A percentile compares a stretch with the other conserved stretches of the same genome.
phyloP scores from a whole-genome alignment of 2,797 vertebrate genomes.

The Limnodromus scolopaceus region DNA sequence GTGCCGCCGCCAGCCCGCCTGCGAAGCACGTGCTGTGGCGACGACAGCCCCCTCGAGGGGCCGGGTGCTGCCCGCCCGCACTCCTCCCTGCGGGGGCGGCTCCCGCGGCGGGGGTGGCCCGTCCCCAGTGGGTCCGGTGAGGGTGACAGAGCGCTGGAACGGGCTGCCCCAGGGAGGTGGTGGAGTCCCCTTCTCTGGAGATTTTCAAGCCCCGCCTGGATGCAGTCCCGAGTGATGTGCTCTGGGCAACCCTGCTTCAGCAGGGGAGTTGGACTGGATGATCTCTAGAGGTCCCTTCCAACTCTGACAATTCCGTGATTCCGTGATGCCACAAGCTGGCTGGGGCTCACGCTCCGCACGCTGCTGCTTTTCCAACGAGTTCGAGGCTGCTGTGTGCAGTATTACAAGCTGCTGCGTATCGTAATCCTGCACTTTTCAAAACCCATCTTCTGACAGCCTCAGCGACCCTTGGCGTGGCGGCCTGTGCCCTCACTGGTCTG shows the following conservation, averaged over 20 bases:
- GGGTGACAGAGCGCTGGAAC: too few species aligned
- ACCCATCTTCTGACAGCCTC: neutral
- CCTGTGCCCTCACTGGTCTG: too few species aligned
- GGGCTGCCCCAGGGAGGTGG: too few species aligned
- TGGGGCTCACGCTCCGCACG: neutral
- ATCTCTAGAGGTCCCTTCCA: too few species aligned
- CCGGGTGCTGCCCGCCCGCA: fast-evolving
- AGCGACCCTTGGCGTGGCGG: neutral
- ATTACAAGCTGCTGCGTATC: fast-evolving
- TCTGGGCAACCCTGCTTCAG: too few species aligned
- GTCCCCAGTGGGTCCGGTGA: fast-evolving
- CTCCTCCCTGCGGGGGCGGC: fast-evolving
- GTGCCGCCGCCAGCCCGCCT: fast-evolving
- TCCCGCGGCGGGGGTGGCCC: fast-evolving
- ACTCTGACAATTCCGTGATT: too few species aligned
- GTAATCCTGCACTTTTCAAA: neutral
- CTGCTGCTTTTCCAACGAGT: neutral
- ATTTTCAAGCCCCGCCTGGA: too few species aligned
- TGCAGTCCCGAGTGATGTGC: too few species aligned
- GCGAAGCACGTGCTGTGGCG: neutral
- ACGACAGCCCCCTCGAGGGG: fast-evolving
- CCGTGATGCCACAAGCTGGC: neutral
- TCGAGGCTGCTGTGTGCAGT: fast-evolving
- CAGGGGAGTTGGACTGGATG: too few species aligned
- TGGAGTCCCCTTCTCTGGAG: too few species aligned